A percentile compares a stretch with the other conserved stretches of the same genome.
Conservation (phyloP, 2,888 invertebrate species). For the Danaus chrysippus region DNA sequence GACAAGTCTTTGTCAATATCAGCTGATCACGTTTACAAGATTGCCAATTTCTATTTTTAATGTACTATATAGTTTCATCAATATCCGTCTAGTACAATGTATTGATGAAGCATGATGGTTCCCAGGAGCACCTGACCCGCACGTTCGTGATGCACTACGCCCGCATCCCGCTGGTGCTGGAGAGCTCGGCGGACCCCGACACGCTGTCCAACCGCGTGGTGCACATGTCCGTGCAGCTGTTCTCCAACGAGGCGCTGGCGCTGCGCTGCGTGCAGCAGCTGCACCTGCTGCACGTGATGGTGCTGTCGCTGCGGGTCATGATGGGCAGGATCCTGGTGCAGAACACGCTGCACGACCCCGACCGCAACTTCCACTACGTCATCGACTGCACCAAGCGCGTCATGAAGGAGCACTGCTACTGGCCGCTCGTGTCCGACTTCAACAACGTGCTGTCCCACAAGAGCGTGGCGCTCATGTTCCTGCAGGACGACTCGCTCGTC, state of each 20-base stretch:
- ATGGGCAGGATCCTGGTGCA: conserved; percentile 94
- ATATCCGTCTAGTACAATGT: too few species aligned
- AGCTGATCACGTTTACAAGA: too few species aligned
- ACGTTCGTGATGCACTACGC: conserved; percentile 98
- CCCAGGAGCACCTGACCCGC: conserved; percentile 91
- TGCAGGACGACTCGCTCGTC: conserved; percentile 92
- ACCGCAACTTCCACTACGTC: conserved; percentile 91
- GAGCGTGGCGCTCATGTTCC: conserved; percentile 93
- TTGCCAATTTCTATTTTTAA: too few species aligned
- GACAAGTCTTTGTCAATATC: too few species aligned
- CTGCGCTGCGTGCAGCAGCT: conserved; percentile 94
- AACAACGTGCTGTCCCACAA: conserved; percentile 97
- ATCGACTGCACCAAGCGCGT: conserved; percentile 95
- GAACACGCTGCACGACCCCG: conserved; percentile 89
- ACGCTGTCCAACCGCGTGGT: conserved; percentile 97
- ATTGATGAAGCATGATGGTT: neutral
- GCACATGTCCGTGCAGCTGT: conserved; percentile 97
- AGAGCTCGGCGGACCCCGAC: conserved; percentile 91
- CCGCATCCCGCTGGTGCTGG: conserved; percentile 94
- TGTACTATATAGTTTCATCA: too few species aligned
- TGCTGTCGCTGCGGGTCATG: conserved; percentile 91
- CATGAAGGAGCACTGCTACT: conserved; percentile 99
- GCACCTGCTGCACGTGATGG: conserved; percentile 95
- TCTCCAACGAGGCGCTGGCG: conserved; percentile 95
- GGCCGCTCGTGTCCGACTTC: conserved; percentile 98